Evolutionary conservation across 2,113 vertebrate genomes (phyloP), one percentile per base, ranked within the genome.

Genomic region (Silurus meridionalis): DNA sequence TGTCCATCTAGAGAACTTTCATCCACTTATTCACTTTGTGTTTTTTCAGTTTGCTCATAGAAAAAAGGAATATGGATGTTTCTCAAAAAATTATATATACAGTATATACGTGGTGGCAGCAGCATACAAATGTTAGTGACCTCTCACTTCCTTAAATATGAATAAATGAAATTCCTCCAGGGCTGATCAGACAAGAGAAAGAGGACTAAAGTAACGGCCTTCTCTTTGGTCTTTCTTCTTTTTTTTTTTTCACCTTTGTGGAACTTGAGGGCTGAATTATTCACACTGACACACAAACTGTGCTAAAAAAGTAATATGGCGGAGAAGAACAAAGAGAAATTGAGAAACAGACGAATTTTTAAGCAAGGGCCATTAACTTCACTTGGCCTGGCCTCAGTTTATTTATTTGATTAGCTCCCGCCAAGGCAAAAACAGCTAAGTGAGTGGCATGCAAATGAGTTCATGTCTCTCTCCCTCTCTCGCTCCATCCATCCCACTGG

Each of bases 341-440:
- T 81, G 85, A 88, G 85, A 87, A 85, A 82, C 67, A 66, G 52
- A 89, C 92, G 82, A 92, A 93, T 93, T 93, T 90, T 94, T 92
- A 88, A 94, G 88, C 84, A 69, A 83, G 79, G 83, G 15, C 37
- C 78, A 78, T 78, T 85, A 89, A 83, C 89, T 88, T 82, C 87
- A 64, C 8, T 74, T 55, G 72, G 87, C 50, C 86, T 58, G 25
- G 84, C 82, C 72, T 50, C 83, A 88, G 71, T 91, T 85, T 50
- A 84, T 85, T 85, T 89, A 85, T 86, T 88, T 66, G 71, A 8
- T 83, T 85, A 84, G 83, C 83, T 23, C 80, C 66, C 74, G 79
- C 37, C 53, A 46, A 1, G 21, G 75, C 83, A 86, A 87, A 69
- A 83, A 84, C 50, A 83, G 75, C 60, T 82, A 60, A 46, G 55